Evolutionary conservation across 2,797 vertebrate species (phyloP).

Genomic region (Enteromius thamalakanensis): DNA sequence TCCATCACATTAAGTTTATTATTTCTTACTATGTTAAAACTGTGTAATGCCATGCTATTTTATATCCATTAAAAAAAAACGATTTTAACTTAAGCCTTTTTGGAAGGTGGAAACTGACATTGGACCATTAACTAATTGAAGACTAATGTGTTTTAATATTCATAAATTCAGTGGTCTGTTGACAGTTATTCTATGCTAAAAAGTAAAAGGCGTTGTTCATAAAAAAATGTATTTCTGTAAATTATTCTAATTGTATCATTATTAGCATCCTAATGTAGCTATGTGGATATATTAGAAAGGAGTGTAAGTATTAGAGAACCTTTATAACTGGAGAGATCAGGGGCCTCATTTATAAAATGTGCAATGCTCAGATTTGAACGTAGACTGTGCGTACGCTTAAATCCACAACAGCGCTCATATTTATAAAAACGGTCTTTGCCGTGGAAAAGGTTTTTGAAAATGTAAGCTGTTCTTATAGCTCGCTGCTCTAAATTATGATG

Average conservation of each 20-base stretch:
- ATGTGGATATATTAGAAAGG: not conserved
- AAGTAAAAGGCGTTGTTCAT: not conserved
- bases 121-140: not conserved
- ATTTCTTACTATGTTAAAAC: not conserved
- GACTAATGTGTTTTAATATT: not conserved
- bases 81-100: not conserved
- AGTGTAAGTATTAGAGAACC: conserved; percentile 7
- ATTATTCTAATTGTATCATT: not conserved
- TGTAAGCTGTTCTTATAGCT: no score
- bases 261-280: conserved; percentile 8
- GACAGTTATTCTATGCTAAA: not conserved
- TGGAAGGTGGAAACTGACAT: not conserved
- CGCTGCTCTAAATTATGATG: no score
- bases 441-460: no score
- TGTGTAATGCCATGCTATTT: not conserved
- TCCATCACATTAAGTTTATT: no score
- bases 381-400: no score
- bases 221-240: not conserved
- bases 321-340: conserved; percentile 39
- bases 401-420: no score
- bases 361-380: no score
- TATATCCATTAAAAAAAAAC: not conserved
- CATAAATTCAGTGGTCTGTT: not conserved
- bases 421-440: no score
- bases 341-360: no score